phyloP scores from a whole-genome alignment of 2,888 invertebrate species.

The Eledona agricola region DNA sequence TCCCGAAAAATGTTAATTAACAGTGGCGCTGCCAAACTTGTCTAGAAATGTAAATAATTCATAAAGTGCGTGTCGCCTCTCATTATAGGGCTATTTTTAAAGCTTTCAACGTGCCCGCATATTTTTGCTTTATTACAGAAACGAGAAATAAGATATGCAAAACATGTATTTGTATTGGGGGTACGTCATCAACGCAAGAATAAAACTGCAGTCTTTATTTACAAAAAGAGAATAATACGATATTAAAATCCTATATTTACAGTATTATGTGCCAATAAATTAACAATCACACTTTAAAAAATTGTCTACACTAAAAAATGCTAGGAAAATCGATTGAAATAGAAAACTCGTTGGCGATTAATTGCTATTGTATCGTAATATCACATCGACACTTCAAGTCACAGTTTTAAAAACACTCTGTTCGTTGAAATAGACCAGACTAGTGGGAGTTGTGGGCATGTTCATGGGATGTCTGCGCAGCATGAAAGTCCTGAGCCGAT shows the following conservation, averaged over 20 bases:
- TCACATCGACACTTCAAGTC: constrained; percentile 22
- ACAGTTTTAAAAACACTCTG: constrained; percentile 38
- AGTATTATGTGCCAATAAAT: constrained; percentile 35
- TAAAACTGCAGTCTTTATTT: constrained; percentile 25
- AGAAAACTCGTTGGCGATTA: constrained; percentile 9
- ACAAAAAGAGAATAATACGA: constrained; percentile 18
- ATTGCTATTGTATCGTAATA: constrained; percentile 14
- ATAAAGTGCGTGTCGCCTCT: too few relatives aligned
- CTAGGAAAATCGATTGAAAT: constrained; percentile 10
- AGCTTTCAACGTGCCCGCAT: too few relatives aligned
- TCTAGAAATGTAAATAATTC: too few relatives aligned
- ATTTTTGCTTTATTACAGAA: too few relatives aligned
- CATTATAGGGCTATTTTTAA: too few relatives aligned
- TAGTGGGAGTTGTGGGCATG: constrained; percentile 55
- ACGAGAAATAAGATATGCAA: too few relatives aligned
- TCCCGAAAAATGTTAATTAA: too few relatives aligned
- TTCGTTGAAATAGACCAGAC: constrained; percentile 48
- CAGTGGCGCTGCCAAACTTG: too few relatives aligned
- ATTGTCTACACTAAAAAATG: constrained; percentile 12
- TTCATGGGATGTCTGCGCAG: constrained; percentile 59
- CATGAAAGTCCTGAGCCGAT: constrained; percentile 60
- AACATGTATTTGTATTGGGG: too few relatives aligned
- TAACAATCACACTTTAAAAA: constrained; percentile 36
- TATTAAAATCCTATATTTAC: constrained; percentile 23
- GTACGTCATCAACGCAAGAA: too few relatives aligned